phyloP scores from a whole-genome alignment of 1,140 invertebrate genomes.

The Drosophila insularis region DNA sequence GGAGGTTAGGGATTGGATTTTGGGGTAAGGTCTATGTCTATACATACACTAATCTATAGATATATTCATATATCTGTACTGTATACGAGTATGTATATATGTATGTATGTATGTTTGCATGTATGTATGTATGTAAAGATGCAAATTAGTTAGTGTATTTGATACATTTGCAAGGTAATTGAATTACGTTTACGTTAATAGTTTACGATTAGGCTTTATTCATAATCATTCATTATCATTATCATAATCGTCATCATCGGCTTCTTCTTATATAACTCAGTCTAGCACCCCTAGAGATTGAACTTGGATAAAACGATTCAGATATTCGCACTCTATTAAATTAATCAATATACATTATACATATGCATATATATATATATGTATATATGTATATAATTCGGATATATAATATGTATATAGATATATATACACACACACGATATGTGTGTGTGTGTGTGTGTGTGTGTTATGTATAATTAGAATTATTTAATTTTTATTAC shows the following conservation, averaged over 20 bases:
- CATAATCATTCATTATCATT: conserved; percentile 26
- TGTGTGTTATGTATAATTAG: conserved; percentile 22
- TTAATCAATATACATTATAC: conserved; percentile 62
- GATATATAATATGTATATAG: conserved; percentile 21
- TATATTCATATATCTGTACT: conserved; percentile 17
- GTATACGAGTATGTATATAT: conserved; percentile 16
- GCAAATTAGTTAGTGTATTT: conserved; percentile 62
- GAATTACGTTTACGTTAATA: conserved; percentile 68
- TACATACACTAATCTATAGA: not conserved
- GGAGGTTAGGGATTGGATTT: not conserved
- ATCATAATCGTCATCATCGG: conserved; percentile 27
- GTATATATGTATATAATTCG: conserved; percentile 8
- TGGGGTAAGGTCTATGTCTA: not conserved
- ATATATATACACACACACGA: not conserved
- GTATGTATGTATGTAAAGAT: conserved; percentile 25
- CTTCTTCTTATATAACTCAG: conserved; percentile 62
- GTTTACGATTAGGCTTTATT: conserved; percentile 42
- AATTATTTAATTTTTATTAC: conserved; percentile 26
- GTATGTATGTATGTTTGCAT: conserved; percentile 22
- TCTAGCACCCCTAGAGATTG: conserved; percentile 76
- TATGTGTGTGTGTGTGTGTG: conserved; percentile 5
- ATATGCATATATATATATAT: too few relatives aligned
- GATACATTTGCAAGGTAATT: conserved; percentile 72
- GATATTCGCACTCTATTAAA: conserved; percentile 43
- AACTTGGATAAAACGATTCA: conserved; percentile 66